Conservation (phyloP, 2,797 vertebrate species). For the Syndactyla subalaris region DNA sequence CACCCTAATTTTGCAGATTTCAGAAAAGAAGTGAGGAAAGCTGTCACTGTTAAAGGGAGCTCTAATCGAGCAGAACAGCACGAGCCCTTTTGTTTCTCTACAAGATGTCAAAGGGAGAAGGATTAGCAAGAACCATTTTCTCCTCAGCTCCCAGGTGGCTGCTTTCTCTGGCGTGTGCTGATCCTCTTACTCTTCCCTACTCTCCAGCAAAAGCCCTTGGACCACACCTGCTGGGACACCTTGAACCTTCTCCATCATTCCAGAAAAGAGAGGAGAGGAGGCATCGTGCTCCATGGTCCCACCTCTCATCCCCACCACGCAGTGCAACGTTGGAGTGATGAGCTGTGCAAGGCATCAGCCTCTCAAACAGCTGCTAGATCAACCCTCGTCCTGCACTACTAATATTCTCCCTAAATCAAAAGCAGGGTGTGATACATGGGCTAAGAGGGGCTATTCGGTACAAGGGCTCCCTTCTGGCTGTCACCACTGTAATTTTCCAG, state of each 20-base stretch:
- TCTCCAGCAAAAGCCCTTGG: neutral
- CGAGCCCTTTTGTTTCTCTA: neutral
- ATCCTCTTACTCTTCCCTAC: neutral
- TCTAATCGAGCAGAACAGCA: neutral
- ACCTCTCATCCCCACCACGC: accelerated
- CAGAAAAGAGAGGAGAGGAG: neutral
- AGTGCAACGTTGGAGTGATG: accelerated
- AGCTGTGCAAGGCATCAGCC: neutral
- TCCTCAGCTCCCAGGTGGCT: neutral
- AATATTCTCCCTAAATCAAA: neutral
- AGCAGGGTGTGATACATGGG: neutral
- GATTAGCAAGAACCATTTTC: neutral
- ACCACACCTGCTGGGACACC: neutral
- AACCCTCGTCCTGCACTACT: neutral
- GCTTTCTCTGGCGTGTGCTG: neutral
- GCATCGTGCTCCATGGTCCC: neutral
- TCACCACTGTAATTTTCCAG: neutral
- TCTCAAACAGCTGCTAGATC: neutral
- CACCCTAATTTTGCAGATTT: constrained; percentile 26
- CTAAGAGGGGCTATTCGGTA: neutral
- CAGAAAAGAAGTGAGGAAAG: neutral
- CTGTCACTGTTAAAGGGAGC: neutral
- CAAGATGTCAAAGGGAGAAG: neutral
- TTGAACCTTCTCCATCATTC: neutral
- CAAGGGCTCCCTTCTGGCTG: neutral